Conservation (phyloP, 2,888 invertebrate genomes). For the Myopa testacea region DNA sequence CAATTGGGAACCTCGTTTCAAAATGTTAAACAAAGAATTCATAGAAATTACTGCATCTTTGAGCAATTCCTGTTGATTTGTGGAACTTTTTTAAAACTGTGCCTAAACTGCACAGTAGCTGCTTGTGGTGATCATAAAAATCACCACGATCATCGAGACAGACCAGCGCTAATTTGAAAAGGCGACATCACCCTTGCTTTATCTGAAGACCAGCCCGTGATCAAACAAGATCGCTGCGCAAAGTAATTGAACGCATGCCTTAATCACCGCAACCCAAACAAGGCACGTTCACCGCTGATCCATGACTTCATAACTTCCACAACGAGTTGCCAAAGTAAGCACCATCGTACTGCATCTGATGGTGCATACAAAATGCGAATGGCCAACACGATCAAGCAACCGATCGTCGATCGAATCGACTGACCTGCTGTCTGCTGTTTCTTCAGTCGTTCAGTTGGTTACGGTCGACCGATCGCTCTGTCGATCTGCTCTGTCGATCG, state of each 20-base stretch:
- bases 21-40: too few species aligned
- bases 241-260: conserved; percentile 24
- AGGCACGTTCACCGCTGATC: neutral
- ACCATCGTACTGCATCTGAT: neutral
- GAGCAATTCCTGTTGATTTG: too few species aligned
- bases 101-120: conserved; percentile 24
- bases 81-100: neutral
- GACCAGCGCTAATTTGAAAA: conserved; percentile 35
- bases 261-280: conserved; percentile 30
- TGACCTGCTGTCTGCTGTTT: conserved; percentile 3
- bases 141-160: conserved; percentile 15
- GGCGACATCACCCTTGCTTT: conserved; percentile 1
- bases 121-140: conserved; percentile 3
- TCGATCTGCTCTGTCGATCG: conserved; percentile 13
- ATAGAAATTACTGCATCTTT: too few species aligned
- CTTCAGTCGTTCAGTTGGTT: neutral
- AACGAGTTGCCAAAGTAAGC: neutral
- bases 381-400: conserved; percentile 35
- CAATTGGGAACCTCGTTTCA: neutral
- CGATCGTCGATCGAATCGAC: neutral
- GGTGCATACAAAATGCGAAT: conserved; percentile 45
- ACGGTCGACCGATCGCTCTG: conserved; percentile 13
- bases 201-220: neutral
- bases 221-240: neutral
- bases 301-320: neutral